These are phyloP conservation scores for Rhodeus uyekii DNA, from an alignment of 2,797 vertebrate species.

Conservation along the genomic window DNA sequence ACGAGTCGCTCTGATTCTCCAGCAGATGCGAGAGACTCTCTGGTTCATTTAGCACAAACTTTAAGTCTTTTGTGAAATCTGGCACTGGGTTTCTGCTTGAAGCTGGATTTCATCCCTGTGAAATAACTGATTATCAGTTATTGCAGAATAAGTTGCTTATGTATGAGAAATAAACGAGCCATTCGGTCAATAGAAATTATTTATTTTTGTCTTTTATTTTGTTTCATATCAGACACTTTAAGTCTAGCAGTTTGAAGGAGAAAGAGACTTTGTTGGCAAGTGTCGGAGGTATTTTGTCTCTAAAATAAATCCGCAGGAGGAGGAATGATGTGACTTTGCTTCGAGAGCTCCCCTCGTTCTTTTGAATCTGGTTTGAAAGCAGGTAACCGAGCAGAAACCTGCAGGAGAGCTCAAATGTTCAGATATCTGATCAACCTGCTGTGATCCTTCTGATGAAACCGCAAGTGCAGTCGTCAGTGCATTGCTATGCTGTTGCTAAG, in stretches of 20 bases:
- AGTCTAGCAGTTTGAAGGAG: not conserved
- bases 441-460: not conserved
- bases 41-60: slow-evolving; percentile 19
- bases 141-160: not conserved
- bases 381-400: not conserved
- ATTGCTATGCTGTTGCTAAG: not conserved
- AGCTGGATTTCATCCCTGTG: not conserved
- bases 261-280: not conserved
- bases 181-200: not conserved
- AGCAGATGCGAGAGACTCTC: slow-evolving; percentile 16
- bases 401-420: not conserved
- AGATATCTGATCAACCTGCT: not conserved
- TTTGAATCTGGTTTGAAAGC: not conserved
- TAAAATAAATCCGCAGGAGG: not conserved
- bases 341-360: not conserved
- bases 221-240: not conserved
- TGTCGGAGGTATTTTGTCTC: not conserved
- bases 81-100: not conserved
- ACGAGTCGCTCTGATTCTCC: not conserved
- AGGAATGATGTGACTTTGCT: not conserved
- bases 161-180: not conserved
- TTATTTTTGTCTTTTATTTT: not conserved
- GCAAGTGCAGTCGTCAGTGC: not conserved
- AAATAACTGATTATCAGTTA: not conserved
- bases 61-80: not conserved